phyloP scores from a whole-genome alignment of 1,140 invertebrate genomes.

The Tetraneura akinire region DNA sequence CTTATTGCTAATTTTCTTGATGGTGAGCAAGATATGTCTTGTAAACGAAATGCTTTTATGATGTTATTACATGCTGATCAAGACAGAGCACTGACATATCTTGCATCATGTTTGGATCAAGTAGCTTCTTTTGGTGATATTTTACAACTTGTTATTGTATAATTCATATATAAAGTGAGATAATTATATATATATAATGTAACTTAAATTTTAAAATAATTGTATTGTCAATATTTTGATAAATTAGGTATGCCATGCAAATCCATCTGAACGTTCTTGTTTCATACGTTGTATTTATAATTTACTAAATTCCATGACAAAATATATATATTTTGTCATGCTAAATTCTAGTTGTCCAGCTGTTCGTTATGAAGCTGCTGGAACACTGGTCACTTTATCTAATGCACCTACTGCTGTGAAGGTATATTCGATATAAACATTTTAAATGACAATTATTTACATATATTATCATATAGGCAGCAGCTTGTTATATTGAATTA shows the following conservation, averaged over 20 bases:
- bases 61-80: slow-evolving; percentile 98
- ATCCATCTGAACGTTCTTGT: slow-evolving; percentile 92
- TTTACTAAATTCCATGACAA: too few species aligned
- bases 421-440: slow-evolving; percentile 61
- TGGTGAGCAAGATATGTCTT: slow-evolving; percentile 97
- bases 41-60: slow-evolving; percentile 97
- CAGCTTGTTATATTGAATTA: slow-evolving; percentile 97
- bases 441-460: too few species aligned
- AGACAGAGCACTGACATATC: slow-evolving; percentile 87
- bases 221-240: too few species aligned
- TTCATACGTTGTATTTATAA: slow-evolving; percentile 99
- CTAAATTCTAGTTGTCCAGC: slow-evolving; percentile 94
- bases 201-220: too few species aligned
- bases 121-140: slow-evolving; percentile 96
- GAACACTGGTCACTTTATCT: slow-evolving; percentile 98
- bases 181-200: too few species aligned
- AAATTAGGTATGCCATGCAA: slow-evolving; percentile 88
- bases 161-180: slow-evolving; percentile 97
- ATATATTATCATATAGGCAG: too few species aligned
- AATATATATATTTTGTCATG: too few species aligned
- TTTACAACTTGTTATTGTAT: slow-evolving; percentile 96
- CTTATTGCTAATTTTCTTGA: slow-evolving; percentile 93
- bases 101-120: slow-evolving; percentile 92
- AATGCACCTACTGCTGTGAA: slow-evolving; percentile 96
- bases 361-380: slow-evolving; percentile 97